These are phyloP conservation scores for Picathartes gymnocephalus DNA, from an alignment of 2,113 vertebrate species.

Conservation along the genomic window DNA sequence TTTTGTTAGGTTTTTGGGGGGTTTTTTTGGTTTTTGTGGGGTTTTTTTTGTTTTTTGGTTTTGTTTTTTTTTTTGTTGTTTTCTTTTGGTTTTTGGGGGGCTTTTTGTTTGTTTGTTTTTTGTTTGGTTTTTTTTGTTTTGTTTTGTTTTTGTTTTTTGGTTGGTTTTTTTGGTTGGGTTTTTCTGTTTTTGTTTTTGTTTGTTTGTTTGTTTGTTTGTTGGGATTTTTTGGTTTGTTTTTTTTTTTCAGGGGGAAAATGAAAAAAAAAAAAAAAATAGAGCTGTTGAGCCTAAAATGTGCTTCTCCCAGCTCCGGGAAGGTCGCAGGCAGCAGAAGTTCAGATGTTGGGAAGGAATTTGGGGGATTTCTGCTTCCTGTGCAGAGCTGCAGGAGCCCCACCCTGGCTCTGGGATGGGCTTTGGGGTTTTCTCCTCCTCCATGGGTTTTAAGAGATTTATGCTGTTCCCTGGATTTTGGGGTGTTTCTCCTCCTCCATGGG, in stretches of 20 bases:
- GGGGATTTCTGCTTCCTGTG: not conserved
- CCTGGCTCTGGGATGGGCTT: accelerated
- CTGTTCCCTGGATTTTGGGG: not conserved
- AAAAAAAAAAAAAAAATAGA: not conserved
- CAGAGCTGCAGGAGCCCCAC: accelerated
- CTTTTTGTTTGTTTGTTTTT: too few species aligned
- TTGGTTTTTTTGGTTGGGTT: too few species aligned
- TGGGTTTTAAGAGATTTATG: not conserved
- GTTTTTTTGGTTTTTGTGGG: too few species aligned
- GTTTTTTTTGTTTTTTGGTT: too few species aligned
- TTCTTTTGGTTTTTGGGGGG: too few species aligned
- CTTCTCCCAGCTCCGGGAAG: not conserved
- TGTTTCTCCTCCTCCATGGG: not conserved
- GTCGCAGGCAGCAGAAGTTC: not conserved
- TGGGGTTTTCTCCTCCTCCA: not conserved
- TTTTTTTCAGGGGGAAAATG: not conserved
- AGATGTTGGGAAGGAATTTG: not conserved
- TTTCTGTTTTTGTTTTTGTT: too few species aligned
- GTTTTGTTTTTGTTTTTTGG: too few species aligned
- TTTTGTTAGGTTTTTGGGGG: too few species aligned
- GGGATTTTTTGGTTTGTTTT: too few species aligned
- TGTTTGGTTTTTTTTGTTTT: too few species aligned
- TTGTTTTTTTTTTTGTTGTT: too few species aligned
- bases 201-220: too few species aligned
- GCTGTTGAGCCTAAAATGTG: not conserved